Base-by-base conservation (phyloP, 2,888 invertebrate genomes). In the Drosophila parthenogenetica region DNA sequence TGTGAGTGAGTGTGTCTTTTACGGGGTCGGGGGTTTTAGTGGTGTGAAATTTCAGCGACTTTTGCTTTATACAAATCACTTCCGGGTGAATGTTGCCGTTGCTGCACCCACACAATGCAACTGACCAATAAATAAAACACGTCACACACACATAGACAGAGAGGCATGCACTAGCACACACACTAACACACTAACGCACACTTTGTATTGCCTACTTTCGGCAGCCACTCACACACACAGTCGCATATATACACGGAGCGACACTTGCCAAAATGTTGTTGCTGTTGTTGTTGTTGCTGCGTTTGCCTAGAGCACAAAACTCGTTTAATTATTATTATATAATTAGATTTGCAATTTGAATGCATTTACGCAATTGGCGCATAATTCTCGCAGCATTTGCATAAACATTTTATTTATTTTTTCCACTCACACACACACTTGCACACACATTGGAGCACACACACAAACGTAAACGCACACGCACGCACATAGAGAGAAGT, bases 21-120 rank as follows among this genome's bases (percentile, higher is more conserved):
- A 8, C 29, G n/a, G 14, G 19, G 5, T 5, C 14, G 25, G 43
- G 35, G 14, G 2, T 49, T 40, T 43, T 40, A 37, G 22, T 37
- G 64, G 51, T 73, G 73, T 66, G 60, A 71, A 66, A 67, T 72
- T 71, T 79, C 50, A 57, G 61, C 42, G 54, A 60, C 58, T 71
- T 69, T 84, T 64, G 64, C 62, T 65, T 60, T 59, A 63, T 66
- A 69, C 64, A 86, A 83, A 77, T 78, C 81, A 88, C 78, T 77
- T 83, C 72, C 72, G 77, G 81, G 66, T 81, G 67, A 70, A 69
- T 68, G 61, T 67, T 73, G 61, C 42, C 50, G 53, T 76, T 79
- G 53, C 72, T 79, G 83, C 62, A 79, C 63, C 69, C 62, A 66
- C 64, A 67, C 66, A 63, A 43, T 63, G 60, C 54, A 64, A 40